A percentile compares a stretch with the other conserved stretches of the same genome.
These are phyloP conservation scores for Sympetrum striolatum DNA, from an alignment of 2,888 invertebrate species.

Conservation along the genomic window DNA sequence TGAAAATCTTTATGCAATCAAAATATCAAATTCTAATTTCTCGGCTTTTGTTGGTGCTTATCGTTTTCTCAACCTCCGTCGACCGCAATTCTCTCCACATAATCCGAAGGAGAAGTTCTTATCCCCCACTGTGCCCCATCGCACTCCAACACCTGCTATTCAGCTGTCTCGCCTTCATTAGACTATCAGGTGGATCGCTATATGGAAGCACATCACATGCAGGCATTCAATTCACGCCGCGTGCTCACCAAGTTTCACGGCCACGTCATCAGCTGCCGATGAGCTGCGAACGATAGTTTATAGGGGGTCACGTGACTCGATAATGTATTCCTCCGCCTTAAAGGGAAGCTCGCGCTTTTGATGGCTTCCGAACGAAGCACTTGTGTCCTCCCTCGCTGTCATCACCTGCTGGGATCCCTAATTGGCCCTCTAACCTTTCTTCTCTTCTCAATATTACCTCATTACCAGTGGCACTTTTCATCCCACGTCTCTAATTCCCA, in stretches of 20 bases:
- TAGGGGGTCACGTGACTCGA: background rate
- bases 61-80: too few relatives aligned
- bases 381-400: background rate
- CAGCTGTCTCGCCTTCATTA: background rate
- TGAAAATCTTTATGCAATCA: too few relatives aligned
- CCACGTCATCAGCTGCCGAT: background rate
- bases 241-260: background rate
- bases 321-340: background rate
- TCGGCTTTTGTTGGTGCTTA: too few relatives aligned
- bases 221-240: background rate
- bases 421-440: background rate
- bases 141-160: background rate
- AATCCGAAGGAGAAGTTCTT: too few relatives aligned
- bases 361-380: background rate
- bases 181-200: background rate
- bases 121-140: too few relatives aligned
- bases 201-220: background rate
- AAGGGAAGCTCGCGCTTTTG: background rate
- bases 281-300: background rate
- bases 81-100: too few relatives aligned
- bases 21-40: too few relatives aligned
- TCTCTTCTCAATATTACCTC: background rate
- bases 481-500: background rate
- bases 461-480: background rate
- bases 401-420: background rate